Base-by-base conservation (phyloP, 2,888 invertebrate species). In the Apamea crenata region DNA sequence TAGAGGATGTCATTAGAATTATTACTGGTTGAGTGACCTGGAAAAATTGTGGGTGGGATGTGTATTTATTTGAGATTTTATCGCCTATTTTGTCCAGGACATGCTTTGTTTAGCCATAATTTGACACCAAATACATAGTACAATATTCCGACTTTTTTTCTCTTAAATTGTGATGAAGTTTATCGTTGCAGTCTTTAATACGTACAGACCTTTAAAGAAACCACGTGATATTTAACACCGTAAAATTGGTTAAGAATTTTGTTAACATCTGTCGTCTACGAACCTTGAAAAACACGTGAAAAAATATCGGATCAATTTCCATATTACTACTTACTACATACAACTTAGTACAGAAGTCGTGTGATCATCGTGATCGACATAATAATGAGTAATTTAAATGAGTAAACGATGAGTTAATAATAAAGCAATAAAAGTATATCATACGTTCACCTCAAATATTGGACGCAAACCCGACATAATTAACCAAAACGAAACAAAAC, bases 21-120 rank as follows among this genome's bases (percentile, higher is more conserved):
- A 40, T 47, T 16, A 59, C 32, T 63, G 63, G 78, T 82, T 83
- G 40, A 74, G 50, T 78, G 78, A 82, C 32, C 67, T 74, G 77
- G 50, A 74, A 71, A 68, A 36, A 61, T 36, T 7, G 14, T 6
- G 18, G 21, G 10, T 25, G 1, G 16, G 5, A 25, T 21, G 36
- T 18, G 18, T 18, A 36, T 4, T n/a, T 18, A 14, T 65, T 18
- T 14, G 14, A 18, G 29, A 16, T 12, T 29, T 32, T 21, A 25
- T 36, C 16, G 36, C 1, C 21, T n/a, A 32, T 53, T 47, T 40
- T 25, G 12, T 63, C 25, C 25, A 69, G 29, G 18, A 2, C 2
- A 44, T 21, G 8, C 1, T n/a, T 21, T 14, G 0, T 50, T 40
- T 50, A 21, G 47, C 7, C 7, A 40, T 18, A 18, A 2, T 16